A percentile compares a stretch with the other conserved stretches of the same genome.
Evolutionary conservation across 2,113 vertebrate genomes (phyloP).

Genomic region (Myotis yumanensis): DNA sequence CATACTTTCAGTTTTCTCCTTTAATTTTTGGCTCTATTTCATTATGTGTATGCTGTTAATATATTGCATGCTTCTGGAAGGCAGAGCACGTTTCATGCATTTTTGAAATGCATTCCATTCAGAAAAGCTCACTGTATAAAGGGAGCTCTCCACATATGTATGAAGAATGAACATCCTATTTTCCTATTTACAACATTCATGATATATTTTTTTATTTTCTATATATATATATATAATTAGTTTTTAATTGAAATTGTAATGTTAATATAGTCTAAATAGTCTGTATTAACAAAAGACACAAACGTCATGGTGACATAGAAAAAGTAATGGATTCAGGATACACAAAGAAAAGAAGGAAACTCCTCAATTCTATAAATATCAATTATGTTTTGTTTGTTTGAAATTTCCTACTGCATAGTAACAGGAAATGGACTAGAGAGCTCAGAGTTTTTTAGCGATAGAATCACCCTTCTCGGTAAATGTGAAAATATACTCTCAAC

Average conservation of each 20-base stretch:
- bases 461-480: background rate
- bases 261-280: constrained; percentile 1
- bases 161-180: background rate
- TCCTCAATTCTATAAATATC: background rate
- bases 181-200: background rate
- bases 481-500: constrained; percentile 19
- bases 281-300: background rate
- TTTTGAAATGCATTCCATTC: background rate
- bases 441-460: background rate
- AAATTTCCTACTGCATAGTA: constrained; percentile 29
- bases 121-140: background rate
- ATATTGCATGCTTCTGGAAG: background rate
- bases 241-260: background rate
- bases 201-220: constrained; percentile 38
- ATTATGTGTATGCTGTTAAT: background rate
- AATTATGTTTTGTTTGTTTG: constrained; percentile 52
- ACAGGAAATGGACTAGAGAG: constrained; percentile 44
- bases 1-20: background rate
- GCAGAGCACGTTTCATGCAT: background rate
- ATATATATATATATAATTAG: background rate
- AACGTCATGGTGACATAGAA: background rate
- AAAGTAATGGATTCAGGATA: background rate
- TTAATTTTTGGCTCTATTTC: background rate
- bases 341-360: constrained; percentile 25
- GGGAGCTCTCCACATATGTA: background rate